A percentile compares a stretch with the other conserved stretches of the same genome.
These are phyloP conservation scores for Ips typographus DNA, from an alignment of 1,140 invertebrate genomes.

Conservation along the genomic window DNA sequence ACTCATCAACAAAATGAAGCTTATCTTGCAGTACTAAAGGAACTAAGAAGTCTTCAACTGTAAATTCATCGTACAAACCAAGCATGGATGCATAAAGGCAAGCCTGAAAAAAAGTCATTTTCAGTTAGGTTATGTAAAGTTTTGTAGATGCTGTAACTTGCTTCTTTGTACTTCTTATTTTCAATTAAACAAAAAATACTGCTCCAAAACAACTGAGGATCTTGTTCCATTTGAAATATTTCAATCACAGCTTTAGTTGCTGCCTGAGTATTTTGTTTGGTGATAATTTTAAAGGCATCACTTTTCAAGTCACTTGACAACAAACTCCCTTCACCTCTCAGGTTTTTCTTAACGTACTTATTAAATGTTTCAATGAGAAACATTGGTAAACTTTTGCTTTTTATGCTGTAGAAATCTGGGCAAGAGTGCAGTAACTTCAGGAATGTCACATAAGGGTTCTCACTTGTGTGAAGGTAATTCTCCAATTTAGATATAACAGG, in stretches of 20 bases:
- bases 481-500: slow-evolving; percentile 55
- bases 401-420: slow-evolving; percentile 58
- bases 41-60: slow-evolving; percentile 65
- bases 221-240: slow-evolving; percentile 57
- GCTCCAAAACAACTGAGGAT: slow-evolving; percentile 57
- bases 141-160: slow-evolving; percentile 30
- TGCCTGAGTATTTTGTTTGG: slow-evolving; percentile 56
- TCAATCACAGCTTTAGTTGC: slow-evolving; percentile 58
- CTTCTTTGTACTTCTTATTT: slow-evolving; percentile 63
- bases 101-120: slow-evolving; percentile 52
- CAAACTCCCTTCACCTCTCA: slow-evolving; percentile 48
- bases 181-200: slow-evolving; percentile 57
- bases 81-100: slow-evolving; percentile 65
- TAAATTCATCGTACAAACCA: slow-evolving; percentile 63
- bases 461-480: slow-evolving; percentile 55
- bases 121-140: slow-evolving; percentile 20
- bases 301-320: slow-evolving; percentile 59
- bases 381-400: slow-evolving; percentile 58
- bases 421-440: slow-evolving; percentile 60
- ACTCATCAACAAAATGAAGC: slow-evolving; percentile 65
- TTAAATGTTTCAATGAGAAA: slow-evolving; percentile 63
- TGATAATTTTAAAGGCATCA: slow-evolving; percentile 62
- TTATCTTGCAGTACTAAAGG: slow-evolving; percentile 76
- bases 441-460: slow-evolving; percentile 59
- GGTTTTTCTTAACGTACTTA: slow-evolving; percentile 52